Base-by-base conservation (phyloP, 2,797 vertebrate genomes). In the Phrynocephalus vlangalii region DNA sequence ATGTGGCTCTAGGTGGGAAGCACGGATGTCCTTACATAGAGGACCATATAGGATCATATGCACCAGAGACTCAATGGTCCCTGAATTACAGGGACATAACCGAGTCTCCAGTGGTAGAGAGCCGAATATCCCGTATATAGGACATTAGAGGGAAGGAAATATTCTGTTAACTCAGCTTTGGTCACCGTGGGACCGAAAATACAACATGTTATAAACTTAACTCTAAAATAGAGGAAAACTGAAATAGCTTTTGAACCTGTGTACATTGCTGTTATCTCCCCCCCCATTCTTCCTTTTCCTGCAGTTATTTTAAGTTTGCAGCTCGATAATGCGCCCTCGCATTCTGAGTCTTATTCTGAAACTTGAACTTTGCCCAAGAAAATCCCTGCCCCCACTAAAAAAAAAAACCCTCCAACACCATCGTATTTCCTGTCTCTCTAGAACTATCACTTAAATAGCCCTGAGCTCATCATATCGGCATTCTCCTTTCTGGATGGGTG, bases 401-500 rank as follows among this genome's bases (percentile, higher is more conserved):
- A 68, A 1, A 33, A 56, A 56, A 11, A 9, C 52, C 38, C 38
- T 44, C 38, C 38, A 44, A 44, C 38, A 44, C 38, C 66, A 73
- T 33, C 30, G 38, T 6, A 16, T 28, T 33, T 33, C 68, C 8
- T 81, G 60, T 2, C 48, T 30, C 79, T 92, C 80, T 20, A 83
- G 89, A 90, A 86, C 89, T 91, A 90, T 67, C 86, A 48, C 75
- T 92, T 63, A 90, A 95, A 56, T 10, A 56, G 13, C 52, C 93
- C 92, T 95, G 95, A 95, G 93, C 94, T 95, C 95, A 95, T 91
- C 84, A 84, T 1, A 30, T 63, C 94, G 95, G 93, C 94, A 95
- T 95, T 94, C 93, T 91, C 89, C 2, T 15, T 91, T 90, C 90
- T 1, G 89, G 90, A 90, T 91, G 94, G 95, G 94, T 92, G 94